A percentile compares a stretch with the other conserved stretches of the same genome.
These are phyloP conservation scores for Pinctada fucata DNA, from an alignment of 2,888 invertebrate genomes.

Conservation along the genomic window DNA sequence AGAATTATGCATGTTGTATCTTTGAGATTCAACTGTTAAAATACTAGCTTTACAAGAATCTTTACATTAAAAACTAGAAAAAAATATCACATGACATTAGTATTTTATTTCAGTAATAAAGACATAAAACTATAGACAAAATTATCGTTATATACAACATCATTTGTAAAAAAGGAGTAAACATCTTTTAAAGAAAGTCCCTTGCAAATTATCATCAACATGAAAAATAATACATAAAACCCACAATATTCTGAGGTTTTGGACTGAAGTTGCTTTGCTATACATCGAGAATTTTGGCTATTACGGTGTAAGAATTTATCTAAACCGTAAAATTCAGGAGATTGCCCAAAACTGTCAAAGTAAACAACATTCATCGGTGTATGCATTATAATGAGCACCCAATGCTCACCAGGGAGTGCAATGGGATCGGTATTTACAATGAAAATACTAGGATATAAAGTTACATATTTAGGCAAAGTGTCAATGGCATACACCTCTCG, in stretches of 20 bases:
- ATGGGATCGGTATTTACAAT: constrained; percentile 22
- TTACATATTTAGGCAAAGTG: constrained; percentile 5
- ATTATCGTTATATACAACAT: background rate
- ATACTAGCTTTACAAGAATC: no score
- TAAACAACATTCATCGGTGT: background rate
- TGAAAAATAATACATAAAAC: constrained; percentile 23
- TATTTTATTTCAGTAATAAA: no score
- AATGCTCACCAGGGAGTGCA: constrained; percentile 18
- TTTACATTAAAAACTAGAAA: no score
- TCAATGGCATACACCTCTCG: constrained; percentile 17
- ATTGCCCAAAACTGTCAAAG: constrained; percentile 23
- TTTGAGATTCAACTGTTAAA: background rate
- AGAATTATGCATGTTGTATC: no score
- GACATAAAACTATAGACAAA: constrained; percentile 5
- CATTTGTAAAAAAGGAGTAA: background rate
- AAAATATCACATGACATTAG: no score
- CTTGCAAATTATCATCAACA: background rate
- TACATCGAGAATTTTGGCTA: background rate
- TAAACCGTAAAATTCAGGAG: constrained; percentile 5
- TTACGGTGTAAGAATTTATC: background rate
- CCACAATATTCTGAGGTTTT: constrained; percentile 9
- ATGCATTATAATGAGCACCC: constrained; percentile 12
- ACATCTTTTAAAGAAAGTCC: constrained; percentile 2
- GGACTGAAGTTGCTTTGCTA: background rate
- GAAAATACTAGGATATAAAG: constrained; percentile 10